Evolutionary conservation across 1,140 invertebrate species (phyloP), one percentile per base, ranked within the genome.

Genomic region (Cataglyphis hispanica): DNA sequence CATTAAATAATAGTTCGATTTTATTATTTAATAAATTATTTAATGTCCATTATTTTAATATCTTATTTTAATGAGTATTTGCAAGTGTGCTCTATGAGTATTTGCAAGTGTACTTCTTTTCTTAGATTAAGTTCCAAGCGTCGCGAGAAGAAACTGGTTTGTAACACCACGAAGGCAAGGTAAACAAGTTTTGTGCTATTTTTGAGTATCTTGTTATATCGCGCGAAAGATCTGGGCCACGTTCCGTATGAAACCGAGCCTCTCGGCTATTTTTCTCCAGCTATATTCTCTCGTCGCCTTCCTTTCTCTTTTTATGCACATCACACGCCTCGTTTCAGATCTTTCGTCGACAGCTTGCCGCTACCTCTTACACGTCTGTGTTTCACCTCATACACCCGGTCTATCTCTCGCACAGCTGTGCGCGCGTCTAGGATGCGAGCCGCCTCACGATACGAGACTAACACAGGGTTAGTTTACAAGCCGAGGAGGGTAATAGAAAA

Each of bases 401-500:
- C 61, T 37, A 53, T 46, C 43, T 67, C 67, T 43, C 22, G n/a
- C 25, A 37, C 67, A 53, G 43, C 64, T 69, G 25, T 60, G 27
- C n/a, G 25, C 66, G 34, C 66, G 50, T 46, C 77, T 34, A 72
- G 37, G 19, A 34, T 46, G 27, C 25, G 46, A 84, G 25, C 6
- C 22, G 63, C 37, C 46, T 72, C 53, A 67, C 37, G 19, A 60
- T 60, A 22, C 67, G 66, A 63, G 87, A 85, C 86, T 85, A 72
- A 86, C 84, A 86, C 53, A 86, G 85, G 84, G 81, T 84, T 76
- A 75, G 63, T 46, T 87, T 40, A 53, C 67, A 72, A 69, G 74
- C 80, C 84, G 63, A 87, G 25, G 19, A n/a, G 67, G 46, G 86
- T 92, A 90, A 91, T 87, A 84, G 91, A 86, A 89, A 86, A 78